phyloP scores from a whole-genome alignment of 2,888 invertebrate genomes.

The Temnothorax ravouxi region DNA sequence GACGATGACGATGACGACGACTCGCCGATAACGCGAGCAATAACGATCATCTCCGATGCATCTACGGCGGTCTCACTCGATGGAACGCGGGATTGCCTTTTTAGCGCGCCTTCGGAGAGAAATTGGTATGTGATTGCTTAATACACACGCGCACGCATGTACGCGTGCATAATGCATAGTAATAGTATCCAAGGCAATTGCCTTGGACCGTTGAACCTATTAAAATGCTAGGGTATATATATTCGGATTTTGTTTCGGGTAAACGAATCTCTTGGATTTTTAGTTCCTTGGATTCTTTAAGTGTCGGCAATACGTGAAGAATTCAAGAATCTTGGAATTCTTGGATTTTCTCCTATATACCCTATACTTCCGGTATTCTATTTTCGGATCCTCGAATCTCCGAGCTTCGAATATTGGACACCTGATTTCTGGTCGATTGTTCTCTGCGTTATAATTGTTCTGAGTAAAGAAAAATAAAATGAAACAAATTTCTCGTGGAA shows the following conservation, averaged over 20 bases:
- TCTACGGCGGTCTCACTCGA: constrained; percentile 3
- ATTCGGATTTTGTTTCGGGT: background rate
- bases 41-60: constrained; percentile 34
- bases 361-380: background rate
- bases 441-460: background rate
- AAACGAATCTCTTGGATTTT: background rate
- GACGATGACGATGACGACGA: background rate
- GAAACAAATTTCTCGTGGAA: background rate
- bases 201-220: constrained; percentile 39
- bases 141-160: constrained; percentile 6
- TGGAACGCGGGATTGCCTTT: constrained; percentile 30
- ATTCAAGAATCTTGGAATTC: background rate
- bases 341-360: background rate
- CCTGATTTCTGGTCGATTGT: background rate
- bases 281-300: background rate
- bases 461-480: background rate
- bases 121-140: constrained; percentile 46
- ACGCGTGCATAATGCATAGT: constrained; percentile 27
- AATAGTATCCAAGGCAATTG: constrained; percentile 39
- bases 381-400: background rate
- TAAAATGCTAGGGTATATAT: constrained; percentile 1
- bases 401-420: background rate
- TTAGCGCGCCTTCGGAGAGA: constrained; percentile 30
- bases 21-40: constrained; percentile 35
- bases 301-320: background rate